Evolutionary conservation across 2,888 invertebrate genomes (phyloP), one percentile per base, ranked within the genome.

Genomic region (Eupithecia vulgata): DNA sequence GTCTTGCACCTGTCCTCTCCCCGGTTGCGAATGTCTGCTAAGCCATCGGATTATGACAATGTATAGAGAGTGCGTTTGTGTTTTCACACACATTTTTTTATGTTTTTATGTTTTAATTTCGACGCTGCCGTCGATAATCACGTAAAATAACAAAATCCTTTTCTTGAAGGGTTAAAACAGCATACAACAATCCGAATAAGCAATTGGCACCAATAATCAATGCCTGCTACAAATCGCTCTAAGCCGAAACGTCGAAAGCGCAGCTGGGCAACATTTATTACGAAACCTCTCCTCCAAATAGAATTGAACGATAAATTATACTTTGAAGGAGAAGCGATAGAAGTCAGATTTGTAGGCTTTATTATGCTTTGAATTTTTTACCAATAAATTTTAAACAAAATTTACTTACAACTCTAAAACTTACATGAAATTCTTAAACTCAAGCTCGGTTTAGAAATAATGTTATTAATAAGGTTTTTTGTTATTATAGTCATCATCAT

Each of bases 231-330:
- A 91, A 92, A 91, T 91, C 88, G 88, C 82, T 89, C 90, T 92
- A 93, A 92, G 90, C 90, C 84, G 76, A 87, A 91, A 91, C 89
- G 90, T 88, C 89, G 88, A 88, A 85, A 89, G 86, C 92, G 86
- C 94, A 94, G 92, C 93, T 94, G 94, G 84, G 91, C 83, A 88
- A 86, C 84, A 89, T 89, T 89, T 89, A 89, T 88, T 81, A 92
- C 92, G 91, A 92, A 94, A 94, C 94, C 94, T 94, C 94, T 93
- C 90, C 90, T 72, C 65, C 71, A 88, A 88, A 90, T 92, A 87
- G 92, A 93, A 94, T 93, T 93, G 94, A 93, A 92, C 92, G 88
- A 93, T 94, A 93, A 93, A 92, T 94, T 93, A 93, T 93, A 93
- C 93, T 93, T 92, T 34, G 61, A 34, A 61, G 34, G 34, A 61